Conservation (phyloP, 2,797 vertebrate genomes). For the Parambassis ranga region DNA sequence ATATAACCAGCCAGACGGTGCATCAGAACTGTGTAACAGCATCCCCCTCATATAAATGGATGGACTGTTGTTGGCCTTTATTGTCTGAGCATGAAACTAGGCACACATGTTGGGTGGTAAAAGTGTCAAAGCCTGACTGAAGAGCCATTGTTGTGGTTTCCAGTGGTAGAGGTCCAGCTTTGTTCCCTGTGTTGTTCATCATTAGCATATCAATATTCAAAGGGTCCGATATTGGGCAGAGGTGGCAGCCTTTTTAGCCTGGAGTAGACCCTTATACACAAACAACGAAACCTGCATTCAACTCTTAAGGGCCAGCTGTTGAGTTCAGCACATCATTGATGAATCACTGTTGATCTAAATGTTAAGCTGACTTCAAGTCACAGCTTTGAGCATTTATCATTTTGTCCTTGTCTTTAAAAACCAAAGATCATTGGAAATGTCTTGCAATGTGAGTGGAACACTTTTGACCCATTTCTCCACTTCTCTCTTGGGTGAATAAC, state of each 20-base stretch:
- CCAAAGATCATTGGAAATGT: conserved; percentile 7
- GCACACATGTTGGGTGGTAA: conserved; percentile 86
- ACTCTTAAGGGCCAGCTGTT: conserved; percentile 65
- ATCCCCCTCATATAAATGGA: conserved; percentile 53
- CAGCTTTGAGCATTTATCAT: background rate
- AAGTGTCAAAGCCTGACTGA: conserved; percentile 81
- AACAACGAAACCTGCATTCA: conserved; percentile 47
- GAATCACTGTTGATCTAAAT: conserved; percentile 5
- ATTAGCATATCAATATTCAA: conserved; percentile 87
- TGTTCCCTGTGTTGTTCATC: conserved; percentile 79
- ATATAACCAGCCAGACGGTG: conserved; percentile 62
- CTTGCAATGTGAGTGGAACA: conserved; percentile 19
- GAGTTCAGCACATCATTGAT: conserved; percentile 35
- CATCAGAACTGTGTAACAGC: conserved; percentile 47
- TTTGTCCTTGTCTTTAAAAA: background rate
- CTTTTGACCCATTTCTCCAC: conserved; percentile 23
- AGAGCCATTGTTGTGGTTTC: conserved; percentile 75
- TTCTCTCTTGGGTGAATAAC: conserved; percentile 42
- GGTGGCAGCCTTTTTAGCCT: conserved; percentile 72
- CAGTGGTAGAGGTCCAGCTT: conserved; percentile 69
- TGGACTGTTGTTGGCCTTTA: conserved; percentile 74
- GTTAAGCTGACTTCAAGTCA: background rate
- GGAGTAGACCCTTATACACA: conserved; percentile 55
- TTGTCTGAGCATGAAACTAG: conserved; percentile 75
- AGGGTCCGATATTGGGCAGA: conserved; percentile 64